Evolutionary conservation across 1,140 invertebrate species (phyloP), one percentile per base, ranked within the genome.

Genomic region (Drosophila gunungcola): DNA sequence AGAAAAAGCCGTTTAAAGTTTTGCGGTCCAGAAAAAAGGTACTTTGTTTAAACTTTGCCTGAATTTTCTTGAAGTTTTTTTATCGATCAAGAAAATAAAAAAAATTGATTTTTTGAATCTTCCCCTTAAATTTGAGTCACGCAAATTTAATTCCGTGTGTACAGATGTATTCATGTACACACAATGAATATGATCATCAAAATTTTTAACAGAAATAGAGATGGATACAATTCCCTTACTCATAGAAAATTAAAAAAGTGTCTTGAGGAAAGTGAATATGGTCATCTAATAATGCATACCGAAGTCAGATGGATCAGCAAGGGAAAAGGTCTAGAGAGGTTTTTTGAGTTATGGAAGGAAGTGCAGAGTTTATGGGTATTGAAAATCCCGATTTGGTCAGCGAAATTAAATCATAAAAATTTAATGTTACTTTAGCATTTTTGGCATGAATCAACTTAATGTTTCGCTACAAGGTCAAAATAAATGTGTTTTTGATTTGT

Each of bases 381-480:
- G 52, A 54, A 54, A 11, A 12, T 39, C 11, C 10, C 41, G 34
- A 21, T 4, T 25, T 39, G 13, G 25, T 41, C 39, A 12, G 41
- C 10, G 36, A 38, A 54, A 41, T 54, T 32, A 38, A 21, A 10
- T 21, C 36, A n/a, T 4, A 39, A 1, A 13, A 39, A 38, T 54
- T 54, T 12, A 54, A 54, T 6, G 3, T 54, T 10, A 41, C 39
- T 27, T 16, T 54, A 16, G 52, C 52, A 21, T 54, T 54, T 54
- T 25, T 54, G 7, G 21, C 36, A 0, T 32, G 5, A 32, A 32
- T 12, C 41, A 13, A 1, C 36, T 54, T 27, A 54, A 25, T 10
- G 12, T 9, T 21, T 54, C 52, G 4, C 12, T 54, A 6, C 52
- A 38, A 39, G 36, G 16, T 11, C 6, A 39, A 41, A 54, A 54